These are phyloP conservation scores for Loriculus beryllinus DNA, from an alignment of 2,797 vertebrate genomes.

Conservation along the genomic window DNA sequence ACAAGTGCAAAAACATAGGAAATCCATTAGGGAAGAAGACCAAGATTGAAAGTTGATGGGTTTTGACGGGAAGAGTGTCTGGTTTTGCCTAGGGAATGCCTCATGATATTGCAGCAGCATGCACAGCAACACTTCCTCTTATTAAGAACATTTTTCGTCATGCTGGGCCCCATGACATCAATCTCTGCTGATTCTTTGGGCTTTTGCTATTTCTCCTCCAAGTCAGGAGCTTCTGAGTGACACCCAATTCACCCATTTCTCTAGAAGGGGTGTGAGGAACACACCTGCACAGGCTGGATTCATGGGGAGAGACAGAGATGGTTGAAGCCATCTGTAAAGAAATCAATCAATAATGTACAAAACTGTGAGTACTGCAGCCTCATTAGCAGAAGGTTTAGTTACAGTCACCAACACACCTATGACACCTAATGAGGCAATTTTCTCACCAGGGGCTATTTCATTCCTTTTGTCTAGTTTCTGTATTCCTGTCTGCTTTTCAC, in stretches of 20 bases:
- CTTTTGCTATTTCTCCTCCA: background rate
- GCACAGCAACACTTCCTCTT: rapidly evolving
- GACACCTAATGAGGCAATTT: background rate
- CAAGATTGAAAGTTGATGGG: background rate
- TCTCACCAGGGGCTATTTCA: background rate
- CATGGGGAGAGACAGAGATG: background rate
- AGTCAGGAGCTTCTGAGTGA: background rate
- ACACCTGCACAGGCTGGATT: background rate
- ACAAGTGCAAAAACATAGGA: background rate
- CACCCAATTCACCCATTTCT: background rate
- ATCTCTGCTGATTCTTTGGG: background rate
- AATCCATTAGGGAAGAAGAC: background rate
- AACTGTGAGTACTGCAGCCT: background rate
- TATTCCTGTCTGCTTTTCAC: background rate
- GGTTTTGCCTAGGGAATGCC: background rate
- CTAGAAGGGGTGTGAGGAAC: background rate
- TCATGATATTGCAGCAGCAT: rapidly evolving
- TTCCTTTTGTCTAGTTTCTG: background rate
- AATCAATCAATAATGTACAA: background rate
- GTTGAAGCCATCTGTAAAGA: background rate
- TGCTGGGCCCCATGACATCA: background rate
- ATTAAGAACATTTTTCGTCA: background rate
- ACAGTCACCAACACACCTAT: background rate
- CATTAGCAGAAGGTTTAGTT: background rate
- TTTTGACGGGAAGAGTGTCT: background rate